Conservation (phyloP, 2,113 vertebrate genomes). For the Vulpes ferrilata region DNA sequence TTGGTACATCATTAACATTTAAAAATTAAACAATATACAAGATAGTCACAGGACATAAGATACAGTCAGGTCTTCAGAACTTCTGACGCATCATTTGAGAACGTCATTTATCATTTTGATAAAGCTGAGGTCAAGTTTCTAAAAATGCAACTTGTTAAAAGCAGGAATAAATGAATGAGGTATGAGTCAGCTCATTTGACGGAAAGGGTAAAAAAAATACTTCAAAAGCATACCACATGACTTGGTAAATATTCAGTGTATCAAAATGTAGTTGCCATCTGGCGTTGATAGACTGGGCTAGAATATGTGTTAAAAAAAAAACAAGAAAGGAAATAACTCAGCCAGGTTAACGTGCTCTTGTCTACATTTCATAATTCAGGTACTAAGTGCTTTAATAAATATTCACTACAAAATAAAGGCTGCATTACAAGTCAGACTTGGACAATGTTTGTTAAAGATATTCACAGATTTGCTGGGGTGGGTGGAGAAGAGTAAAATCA, state of each 20-base stretch:
- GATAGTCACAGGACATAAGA: neutral
- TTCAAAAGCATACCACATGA: constrained; percentile 74
- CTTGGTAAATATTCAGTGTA: constrained; percentile 74
- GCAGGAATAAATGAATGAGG: constrained; percentile 79
- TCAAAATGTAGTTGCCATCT: constrained; percentile 70
- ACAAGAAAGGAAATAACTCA: constrained; percentile 72
- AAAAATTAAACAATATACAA: constrained; percentile 49
- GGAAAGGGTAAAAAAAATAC: constrained; percentile 71
- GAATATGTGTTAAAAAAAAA: constrained; percentile 65
- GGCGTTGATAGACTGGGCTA: constrained; percentile 64
- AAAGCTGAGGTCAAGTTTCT: constrained; percentile 74
- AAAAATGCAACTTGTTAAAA: constrained; percentile 74
- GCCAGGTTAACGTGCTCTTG: constrained; percentile 69
- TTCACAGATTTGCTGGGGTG: neutral
- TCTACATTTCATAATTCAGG: constrained; percentile 67
- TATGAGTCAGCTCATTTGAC: constrained; percentile 70
- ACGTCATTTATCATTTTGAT: constrained; percentile 54
- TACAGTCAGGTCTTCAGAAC: constrained; percentile 42
- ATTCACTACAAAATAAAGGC: constrained; percentile 35
- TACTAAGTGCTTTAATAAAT: constrained; percentile 74
- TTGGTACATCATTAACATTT: constrained; percentile 39
- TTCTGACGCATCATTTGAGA: constrained; percentile 63
- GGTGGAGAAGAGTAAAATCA: constrained; percentile 39
- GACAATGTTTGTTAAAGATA: constrained; percentile 24
- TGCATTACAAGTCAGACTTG: constrained; percentile 42